phyloP scores from a whole-genome alignment of 2,888 invertebrate genomes.

The Pachymerium ferrugineum region DNA sequence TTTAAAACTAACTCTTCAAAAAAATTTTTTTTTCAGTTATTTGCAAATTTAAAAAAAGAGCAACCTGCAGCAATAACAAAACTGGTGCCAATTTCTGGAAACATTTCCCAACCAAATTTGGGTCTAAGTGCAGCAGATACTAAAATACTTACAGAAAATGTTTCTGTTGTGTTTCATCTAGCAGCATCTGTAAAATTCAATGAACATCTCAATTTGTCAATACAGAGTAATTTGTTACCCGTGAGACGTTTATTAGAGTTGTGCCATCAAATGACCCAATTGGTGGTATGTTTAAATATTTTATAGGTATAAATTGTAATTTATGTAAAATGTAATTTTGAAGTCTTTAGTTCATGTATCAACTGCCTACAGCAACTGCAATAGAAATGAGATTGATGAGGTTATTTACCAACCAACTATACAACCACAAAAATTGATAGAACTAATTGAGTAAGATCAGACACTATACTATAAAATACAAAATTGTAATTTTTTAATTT shows the following conservation, averaged over 20 bases:
- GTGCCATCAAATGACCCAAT: conserved; percentile 67
- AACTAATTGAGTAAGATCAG: conserved; percentile 34
- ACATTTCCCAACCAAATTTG: conserved; percentile 72
- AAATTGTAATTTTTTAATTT: background rate
- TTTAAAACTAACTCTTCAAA: background rate
- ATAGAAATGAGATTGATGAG: conserved; percentile 59
- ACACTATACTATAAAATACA: background rate
- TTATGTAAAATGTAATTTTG: background rate
- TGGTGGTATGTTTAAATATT: conserved; percentile 56
- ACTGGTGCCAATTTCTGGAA: conserved; percentile 66
- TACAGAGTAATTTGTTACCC: conserved; percentile 85
- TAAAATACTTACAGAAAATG: conserved; percentile 58
- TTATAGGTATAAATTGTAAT: background rate
- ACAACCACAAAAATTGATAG: conserved; percentile 35
- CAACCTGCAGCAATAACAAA: conserved; percentile 62
- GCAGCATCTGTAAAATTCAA: conserved; percentile 88
- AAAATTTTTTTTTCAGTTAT: conserved; percentile 64
- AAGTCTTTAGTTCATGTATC: conserved; percentile 71
- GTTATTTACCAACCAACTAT: conserved; percentile 57
- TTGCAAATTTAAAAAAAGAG: conserved; percentile 60
- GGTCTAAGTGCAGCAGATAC: conserved; percentile 56
- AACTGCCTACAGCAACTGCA: conserved; percentile 70
- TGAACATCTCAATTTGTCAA: conserved; percentile 71
- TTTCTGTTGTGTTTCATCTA: conserved; percentile 81
- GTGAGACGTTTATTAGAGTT: conserved; percentile 72